Conservation (phyloP, 1,140 invertebrate species). For the Trichonephila inaurata region DNA sequence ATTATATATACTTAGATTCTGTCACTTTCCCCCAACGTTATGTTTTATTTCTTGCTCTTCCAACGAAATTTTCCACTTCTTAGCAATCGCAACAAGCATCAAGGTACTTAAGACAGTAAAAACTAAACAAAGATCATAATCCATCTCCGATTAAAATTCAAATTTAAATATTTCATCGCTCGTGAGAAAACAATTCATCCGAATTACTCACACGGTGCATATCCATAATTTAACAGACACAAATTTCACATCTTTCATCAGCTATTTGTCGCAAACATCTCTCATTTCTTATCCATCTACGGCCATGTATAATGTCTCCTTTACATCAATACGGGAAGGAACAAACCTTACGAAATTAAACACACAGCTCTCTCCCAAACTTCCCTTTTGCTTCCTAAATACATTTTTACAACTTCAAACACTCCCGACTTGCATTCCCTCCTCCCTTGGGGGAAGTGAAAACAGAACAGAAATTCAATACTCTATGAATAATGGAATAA, state of each 20-base stretch:
- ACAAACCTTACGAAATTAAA: conserved; percentile 51
- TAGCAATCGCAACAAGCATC: too few species aligned
- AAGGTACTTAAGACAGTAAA: too few species aligned
- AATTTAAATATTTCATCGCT: background rate
- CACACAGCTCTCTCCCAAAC: conserved; percentile 6
- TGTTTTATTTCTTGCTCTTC: too few species aligned
- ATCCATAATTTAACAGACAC: background rate
- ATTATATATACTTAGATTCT: too few species aligned
- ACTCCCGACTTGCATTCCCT: background rate
- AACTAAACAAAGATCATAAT: background rate
- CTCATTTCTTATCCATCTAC: background rate
- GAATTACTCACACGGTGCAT: background rate
- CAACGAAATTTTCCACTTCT: too few species aligned
- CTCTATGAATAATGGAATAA: conserved; percentile 65
- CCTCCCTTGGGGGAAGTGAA: conserved; percentile 24
- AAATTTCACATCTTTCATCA: background rate
- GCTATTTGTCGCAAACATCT: conserved; percentile 9
- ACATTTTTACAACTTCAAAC: conserved; percentile 69
- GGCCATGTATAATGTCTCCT: background rate
- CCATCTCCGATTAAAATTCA: background rate
- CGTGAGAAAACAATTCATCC: background rate
- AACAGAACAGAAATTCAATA: conserved; percentile 69
- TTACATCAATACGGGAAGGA: background rate
- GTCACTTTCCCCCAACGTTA: too few species aligned
- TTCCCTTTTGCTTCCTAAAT: conserved; percentile 39